These are phyloP conservation scores for Oithona nana DNA, from an alignment of 2,888 invertebrate species.

Conservation along the genomic window DNA sequence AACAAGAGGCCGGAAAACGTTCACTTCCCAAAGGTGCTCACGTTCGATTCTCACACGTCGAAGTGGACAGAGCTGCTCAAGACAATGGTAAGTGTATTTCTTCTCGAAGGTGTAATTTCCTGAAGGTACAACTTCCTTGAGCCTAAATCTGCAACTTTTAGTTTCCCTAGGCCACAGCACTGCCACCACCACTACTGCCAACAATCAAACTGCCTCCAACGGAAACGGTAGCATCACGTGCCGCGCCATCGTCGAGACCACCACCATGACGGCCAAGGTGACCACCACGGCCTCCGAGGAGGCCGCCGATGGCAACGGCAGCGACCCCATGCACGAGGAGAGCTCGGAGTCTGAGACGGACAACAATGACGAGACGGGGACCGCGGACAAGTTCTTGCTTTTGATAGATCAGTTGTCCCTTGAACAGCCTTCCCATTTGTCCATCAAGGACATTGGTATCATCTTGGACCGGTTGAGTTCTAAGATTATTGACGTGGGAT, in stretches of 20 bases:
- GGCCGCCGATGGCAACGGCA: constrained; percentile 23
- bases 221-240: constrained; percentile 29
- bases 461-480: constrained; percentile 77
- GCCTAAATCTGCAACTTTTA: not conserved
- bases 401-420: constrained; percentile 80
- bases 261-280: constrained; percentile 28
- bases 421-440: constrained; percentile 74
- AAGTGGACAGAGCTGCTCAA: not conserved
- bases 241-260: constrained; percentile 25
- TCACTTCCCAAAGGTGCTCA: constrained; percentile 17
- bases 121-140: not conserved
- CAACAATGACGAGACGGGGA: constrained; percentile 43
- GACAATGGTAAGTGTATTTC: too few relatives aligned
- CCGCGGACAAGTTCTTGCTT: constrained; percentile 65
- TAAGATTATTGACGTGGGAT: constrained; percentile 80
- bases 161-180: not conserved
- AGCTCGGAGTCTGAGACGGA: constrained; percentile 83
- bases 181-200: not conserved
- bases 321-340: constrained; percentile 42
- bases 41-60: constrained; percentile 10
- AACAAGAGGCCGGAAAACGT: not conserved
- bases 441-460: constrained; percentile 85
- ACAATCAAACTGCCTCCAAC: constrained; percentile 22
- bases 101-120: too few relatives aligned
- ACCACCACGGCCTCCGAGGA: constrained; percentile 24